These are phyloP conservation scores for Brachionus plicatilis DNA, from an alignment of 1,140 invertebrate genomes.

Conservation along the genomic window DNA sequence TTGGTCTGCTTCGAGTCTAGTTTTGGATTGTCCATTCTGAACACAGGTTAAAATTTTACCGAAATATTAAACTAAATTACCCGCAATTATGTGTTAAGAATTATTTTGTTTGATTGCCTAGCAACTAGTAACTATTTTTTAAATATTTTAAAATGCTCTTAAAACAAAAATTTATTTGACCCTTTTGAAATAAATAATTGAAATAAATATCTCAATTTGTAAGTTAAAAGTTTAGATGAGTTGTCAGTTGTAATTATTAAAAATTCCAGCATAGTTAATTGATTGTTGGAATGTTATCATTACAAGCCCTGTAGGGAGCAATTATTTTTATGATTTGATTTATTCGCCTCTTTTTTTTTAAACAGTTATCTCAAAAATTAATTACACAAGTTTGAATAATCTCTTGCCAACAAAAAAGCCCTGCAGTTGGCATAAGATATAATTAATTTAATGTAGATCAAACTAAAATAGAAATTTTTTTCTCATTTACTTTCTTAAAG, in stretches of 20 bases:
- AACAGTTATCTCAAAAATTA: neutral
- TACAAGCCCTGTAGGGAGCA: neutral
- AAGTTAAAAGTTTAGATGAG: neutral
- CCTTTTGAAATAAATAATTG: no score
- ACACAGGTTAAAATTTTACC: neutral
- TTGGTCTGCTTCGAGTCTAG: neutral
- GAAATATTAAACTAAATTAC: neutral
- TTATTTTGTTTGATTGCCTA: neutral
- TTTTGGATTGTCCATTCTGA: neutral
- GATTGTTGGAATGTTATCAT: neutral
- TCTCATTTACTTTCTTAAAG: no score
- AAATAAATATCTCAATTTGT: neutral
- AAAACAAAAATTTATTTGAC: no score
- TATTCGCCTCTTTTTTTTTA: neutral
- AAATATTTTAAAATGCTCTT: neutral
- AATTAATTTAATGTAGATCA: no score
- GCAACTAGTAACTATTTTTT: neutral
- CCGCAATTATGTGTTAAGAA: neutral
- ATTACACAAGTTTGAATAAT: neutral
- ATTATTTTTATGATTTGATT: neutral
- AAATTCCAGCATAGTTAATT: neutral
- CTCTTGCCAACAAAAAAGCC: neutral
- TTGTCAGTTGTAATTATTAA: neutral
- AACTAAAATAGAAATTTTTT: no score
- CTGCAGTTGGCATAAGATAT: neutral